Percentiles rank a stretch among this genome's conserved stretches.
phyloP scores from a whole-genome alignment of 64 coral and sea anemone species.

The Porites australiensis region DNA sequence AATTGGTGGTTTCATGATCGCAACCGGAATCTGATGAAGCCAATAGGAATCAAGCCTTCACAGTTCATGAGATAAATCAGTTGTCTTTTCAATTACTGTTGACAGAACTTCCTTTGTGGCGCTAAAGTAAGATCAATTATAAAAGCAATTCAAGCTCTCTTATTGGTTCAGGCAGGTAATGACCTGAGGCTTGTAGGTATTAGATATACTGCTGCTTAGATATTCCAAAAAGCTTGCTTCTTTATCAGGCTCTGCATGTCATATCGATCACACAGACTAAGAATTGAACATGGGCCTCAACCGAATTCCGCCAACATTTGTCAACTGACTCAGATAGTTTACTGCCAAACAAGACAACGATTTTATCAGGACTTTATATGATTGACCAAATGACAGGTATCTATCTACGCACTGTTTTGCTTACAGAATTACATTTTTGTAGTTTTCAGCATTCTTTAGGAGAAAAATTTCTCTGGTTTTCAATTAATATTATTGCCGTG shows the following conservation, averaged over 20 bases:
- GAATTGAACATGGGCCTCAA: background rate
- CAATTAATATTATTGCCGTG: background rate
- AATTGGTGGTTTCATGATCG: background rate
- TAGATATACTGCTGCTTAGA: constrained; percentile 9
- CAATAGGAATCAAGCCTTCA: constrained; percentile 17
- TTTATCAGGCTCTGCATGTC: background rate
- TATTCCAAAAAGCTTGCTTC: background rate
- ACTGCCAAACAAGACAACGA: background rate
- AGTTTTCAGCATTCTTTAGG: background rate
- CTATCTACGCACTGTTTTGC: background rate
- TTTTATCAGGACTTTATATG: background rate
- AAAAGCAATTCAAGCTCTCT: background rate
- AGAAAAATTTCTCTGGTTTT: background rate
- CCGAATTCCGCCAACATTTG: background rate
- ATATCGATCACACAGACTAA: too few species aligned
- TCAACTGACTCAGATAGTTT: background rate
- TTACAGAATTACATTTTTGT: constrained; percentile 25
- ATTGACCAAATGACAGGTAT: constrained; percentile 29
- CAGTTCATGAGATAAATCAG: background rate
- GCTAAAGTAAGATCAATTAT: constrained; percentile 29
- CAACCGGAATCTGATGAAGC: constrained; percentile 41
- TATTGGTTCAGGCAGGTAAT: background rate
- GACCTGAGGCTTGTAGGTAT: background rate
- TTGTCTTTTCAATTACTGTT: constrained; percentile 24
- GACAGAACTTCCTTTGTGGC: constrained; percentile 17